Evolutionary conservation across 2,113 vertebrate species (phyloP), one percentile per base, ranked within the genome.

Genomic region (Poeciliopsis prolifica): DNA sequence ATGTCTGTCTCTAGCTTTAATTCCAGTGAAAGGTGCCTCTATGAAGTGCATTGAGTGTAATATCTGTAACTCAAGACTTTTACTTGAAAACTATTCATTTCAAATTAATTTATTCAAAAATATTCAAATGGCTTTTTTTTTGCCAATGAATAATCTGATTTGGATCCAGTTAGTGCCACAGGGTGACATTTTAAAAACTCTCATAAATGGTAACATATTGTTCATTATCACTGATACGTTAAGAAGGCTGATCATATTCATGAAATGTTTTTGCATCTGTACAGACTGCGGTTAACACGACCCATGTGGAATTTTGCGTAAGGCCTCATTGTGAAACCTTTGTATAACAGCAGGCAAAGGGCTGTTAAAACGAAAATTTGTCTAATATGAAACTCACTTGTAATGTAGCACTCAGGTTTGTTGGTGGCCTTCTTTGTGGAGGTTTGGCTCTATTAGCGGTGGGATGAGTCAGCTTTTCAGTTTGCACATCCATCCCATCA

Each of bases 381-480:
- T 29, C 31, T 72, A 2, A 75, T 29, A 13, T 30, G 15, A 33
- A 72, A 33, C 81, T 28, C 85, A 93, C 92, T 48, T 82, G 75
- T 61, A 61, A 9, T 61, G 76, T 33, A 29, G 76, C 22, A 35
- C 28, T 63, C 26, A 77, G 80, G 51, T 66, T 84, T 31, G 93
- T 83, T 0, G 95, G 95, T 0, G 92, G 95, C 90, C 95, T 92
- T 71, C 94, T 92, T 42, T 92, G 88, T 0, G 94, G 95, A 8
- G 93, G 94, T 77, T 95, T 95, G 65, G 93, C 95, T 86, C 95
- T 86, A 88, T 91, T 92, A 37, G 92, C 94, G 14, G 95, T 95
- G 5, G 93, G 95, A 74, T 95, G 95, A 74, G 17, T 94, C 67
- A 95, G 88, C 86, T 94, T 95, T 30, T 89, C 88, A n/a, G 89